These are phyloP conservation scores for Cygnus buccinator DNA, from an alignment of 2,113 vertebrate genomes.

Conservation along the genomic window DNA sequence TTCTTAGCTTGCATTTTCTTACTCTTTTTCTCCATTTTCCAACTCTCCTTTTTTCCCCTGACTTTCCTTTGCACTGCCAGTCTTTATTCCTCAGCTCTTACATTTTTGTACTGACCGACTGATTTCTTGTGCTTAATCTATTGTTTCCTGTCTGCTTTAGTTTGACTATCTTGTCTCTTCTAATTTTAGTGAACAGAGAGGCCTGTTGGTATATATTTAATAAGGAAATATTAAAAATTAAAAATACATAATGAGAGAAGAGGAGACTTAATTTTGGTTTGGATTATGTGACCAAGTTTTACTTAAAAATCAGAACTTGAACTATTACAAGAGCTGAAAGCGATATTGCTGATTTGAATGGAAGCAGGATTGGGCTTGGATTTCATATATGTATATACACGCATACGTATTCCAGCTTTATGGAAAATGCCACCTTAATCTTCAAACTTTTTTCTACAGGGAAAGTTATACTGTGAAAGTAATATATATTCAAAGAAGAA, in stretches of 20 bases:
- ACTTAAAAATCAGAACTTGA: background rate
- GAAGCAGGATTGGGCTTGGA: slow-evolving; percentile 1
- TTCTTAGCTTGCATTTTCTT: background rate
- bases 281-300: background rate
- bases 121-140: background rate
- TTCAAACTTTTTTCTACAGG: slow-evolving; percentile 26
- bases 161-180: background rate
- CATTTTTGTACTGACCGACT: background rate
- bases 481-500: background rate
- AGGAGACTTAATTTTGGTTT: background rate
- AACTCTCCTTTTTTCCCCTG: background rate
- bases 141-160: background rate
- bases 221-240: background rate
- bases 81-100: background rate
- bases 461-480: background rate
- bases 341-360: background rate
- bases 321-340: background rate
- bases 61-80: background rate
- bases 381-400: background rate
- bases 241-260: background rate
- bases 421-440: background rate
- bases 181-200: background rate
- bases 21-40: background rate
- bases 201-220: background rate
- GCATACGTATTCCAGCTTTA: background rate